Conservation (phyloP, 1,140 invertebrate species). For the Trichonephila clavipes region DNA sequence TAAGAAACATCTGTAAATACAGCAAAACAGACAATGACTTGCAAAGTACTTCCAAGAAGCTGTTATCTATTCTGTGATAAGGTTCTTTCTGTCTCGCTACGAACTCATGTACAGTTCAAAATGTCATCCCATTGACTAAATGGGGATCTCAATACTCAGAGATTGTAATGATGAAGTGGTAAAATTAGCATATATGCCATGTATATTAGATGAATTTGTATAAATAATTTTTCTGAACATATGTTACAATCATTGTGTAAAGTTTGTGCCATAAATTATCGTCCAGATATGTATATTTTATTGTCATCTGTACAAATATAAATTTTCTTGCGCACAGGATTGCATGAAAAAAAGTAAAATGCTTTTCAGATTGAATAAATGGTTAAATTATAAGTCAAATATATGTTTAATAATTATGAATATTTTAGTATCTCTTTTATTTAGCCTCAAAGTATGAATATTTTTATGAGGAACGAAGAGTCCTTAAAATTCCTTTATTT, state of each 20-base stretch:
- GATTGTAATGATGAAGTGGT: background rate
- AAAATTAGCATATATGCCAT: conserved; percentile 40
- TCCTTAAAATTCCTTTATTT: too few species aligned
- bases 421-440: too few species aligned
- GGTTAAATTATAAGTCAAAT: too few species aligned
- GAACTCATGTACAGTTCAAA: conserved; percentile 25
- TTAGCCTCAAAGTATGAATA: too few species aligned
- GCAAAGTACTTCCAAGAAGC: conserved; percentile 20
- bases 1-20: too few species aligned
- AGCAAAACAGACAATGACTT: background rate
- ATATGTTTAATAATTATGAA: too few species aligned
- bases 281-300: conserved; percentile 55
- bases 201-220: conserved; percentile 57
- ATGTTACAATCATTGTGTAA: conserved; percentile 49
- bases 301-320: background rate
- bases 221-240: conserved; percentile 31
- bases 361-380: background rate
- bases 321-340: conserved; percentile 31
- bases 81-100: conserved; percentile 9
- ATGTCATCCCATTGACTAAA: background rate
- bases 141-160: background rate
- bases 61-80: conserved; percentile 52
- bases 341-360: background rate
- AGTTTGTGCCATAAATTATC: conserved; percentile 30
- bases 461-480: too few species aligned